Evolutionary conservation across 2,888 invertebrate genomes (phyloP), one percentile per base, ranked within the genome.

Genomic region (Trilocha varians): DNA sequence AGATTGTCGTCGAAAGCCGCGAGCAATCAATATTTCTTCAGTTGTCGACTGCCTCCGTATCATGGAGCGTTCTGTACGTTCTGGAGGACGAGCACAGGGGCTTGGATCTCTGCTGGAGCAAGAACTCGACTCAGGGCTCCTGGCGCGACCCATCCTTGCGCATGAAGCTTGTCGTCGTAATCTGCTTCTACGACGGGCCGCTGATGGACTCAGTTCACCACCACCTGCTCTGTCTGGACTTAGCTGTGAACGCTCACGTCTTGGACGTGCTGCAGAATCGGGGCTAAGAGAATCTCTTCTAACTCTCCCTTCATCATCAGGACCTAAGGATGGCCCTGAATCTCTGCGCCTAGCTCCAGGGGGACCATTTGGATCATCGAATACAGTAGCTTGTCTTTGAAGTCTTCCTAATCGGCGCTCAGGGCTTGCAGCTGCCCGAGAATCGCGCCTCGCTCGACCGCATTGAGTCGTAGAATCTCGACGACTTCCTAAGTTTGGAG

Each of bases 31-130:
- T 59, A 96, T 96, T 76, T 96, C 96, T 70, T 96, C 95, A 1
- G 96, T 96, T 11, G 96, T 96, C 17, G 95, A 95, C 78, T 96
- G 96, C 44, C 96, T 87, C 44, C 96, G 87, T 46, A 95, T 93
- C 53, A 93, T 90, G 6, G 94, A 93, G 33, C 92, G 87, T 57
- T 91, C 88, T 3, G 87, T 93, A 33, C 92, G 87, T 57, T 91
- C 88, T 3, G 87, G 86, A 35, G 88, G 88, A 61, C 52, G 87
- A 60, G 57, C 88, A 55, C 93, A 92, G 0, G 96, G 96, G 62
- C 95, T 95, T 1, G 94, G 95, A 67, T 96, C 96, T 40, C 96
- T 87, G 48, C 84, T 86, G 5, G 95, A 95, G 70, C 96, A 95
- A 33, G 91, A 92, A 53, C 91, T 91, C 0, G 91, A 91, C 52